phyloP scores from a whole-genome alignment of 2,888 invertebrate species.

The Caenorhabditis sinica region DNA sequence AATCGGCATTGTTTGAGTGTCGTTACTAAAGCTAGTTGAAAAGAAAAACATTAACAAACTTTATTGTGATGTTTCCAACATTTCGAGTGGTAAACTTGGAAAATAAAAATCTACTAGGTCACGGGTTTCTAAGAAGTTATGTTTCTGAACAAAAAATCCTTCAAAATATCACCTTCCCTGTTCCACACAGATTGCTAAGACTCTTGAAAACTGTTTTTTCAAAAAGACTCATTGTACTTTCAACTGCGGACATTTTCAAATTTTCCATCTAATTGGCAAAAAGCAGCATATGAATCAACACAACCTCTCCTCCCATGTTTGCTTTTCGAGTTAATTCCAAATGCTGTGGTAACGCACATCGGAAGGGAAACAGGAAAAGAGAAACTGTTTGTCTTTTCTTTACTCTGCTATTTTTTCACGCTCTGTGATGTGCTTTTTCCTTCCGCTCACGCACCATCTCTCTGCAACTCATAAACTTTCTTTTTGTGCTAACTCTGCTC shows the following conservation, averaged over 20 bases:
- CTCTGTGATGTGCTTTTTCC: slow-evolving; percentile 9
- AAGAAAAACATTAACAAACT: too few species aligned
- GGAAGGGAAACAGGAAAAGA: background rate
- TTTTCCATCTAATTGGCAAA: slow-evolving; percentile 12
- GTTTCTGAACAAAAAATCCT: too few species aligned
- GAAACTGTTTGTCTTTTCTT: slow-evolving; percentile 59
- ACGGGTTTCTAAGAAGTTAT: too few species aligned
- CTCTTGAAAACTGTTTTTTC: background rate
- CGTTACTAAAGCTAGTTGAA: too few species aligned
- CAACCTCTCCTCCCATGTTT: slow-evolving; percentile 35
- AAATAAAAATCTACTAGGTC: too few species aligned
- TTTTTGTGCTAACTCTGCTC: slow-evolving; percentile 37
- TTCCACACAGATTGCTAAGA: too few species aligned
- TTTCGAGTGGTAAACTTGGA: too few species aligned
- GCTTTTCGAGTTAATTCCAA: slow-evolving; percentile 56
- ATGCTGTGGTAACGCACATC: slow-evolving; percentile 38
- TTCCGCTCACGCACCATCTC: slow-evolving; percentile 1
- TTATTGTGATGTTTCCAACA: too few species aligned
- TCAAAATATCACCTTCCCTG: too few species aligned
- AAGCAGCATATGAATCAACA: slow-evolving; percentile 54
- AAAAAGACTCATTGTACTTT: background rate
- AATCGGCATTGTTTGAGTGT: too few species aligned
- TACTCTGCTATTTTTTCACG: slow-evolving; percentile 16
- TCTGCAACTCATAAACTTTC: slow-evolving; percentile 28
- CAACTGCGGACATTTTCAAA: background rate